Conservation (phyloP, 2,888 invertebrate genomes). For the Eristalinus aeneus region DNA sequence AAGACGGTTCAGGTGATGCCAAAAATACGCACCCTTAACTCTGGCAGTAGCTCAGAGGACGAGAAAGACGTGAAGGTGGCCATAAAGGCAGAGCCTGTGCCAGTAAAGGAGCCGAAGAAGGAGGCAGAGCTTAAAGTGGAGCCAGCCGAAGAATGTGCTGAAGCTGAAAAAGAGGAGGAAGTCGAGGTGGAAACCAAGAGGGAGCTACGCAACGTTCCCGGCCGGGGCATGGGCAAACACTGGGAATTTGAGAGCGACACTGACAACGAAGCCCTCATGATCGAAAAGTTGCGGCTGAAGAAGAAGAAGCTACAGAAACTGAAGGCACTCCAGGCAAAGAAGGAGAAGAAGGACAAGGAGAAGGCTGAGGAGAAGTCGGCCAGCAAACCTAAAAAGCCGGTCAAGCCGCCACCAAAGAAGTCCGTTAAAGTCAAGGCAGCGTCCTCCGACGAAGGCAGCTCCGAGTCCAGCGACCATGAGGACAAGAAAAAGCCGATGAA, state of each 20-base stretch:
- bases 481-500: slow-evolving; percentile 81
- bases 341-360: slow-evolving; percentile 73
- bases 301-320: slow-evolving; percentile 73
- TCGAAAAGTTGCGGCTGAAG: slow-evolving; percentile 73
- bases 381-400: slow-evolving; percentile 54
- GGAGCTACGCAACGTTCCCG: slow-evolving; percentile 87
- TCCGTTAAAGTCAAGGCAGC: slow-evolving; percentile 71
- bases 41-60: slow-evolving; percentile 81
- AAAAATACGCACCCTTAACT: slow-evolving; percentile 79
- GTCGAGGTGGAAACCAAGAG: slow-evolving; percentile 80
- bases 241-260: slow-evolving; percentile 87
- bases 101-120: slow-evolving; percentile 53
- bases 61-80: slow-evolving; percentile 75
- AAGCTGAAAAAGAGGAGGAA: slow-evolving; percentile 72
- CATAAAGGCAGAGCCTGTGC: slow-evolving; percentile 36
- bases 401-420: slow-evolving; percentile 73
- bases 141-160: slow-evolving; percentile 33
- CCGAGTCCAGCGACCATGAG: slow-evolving; percentile 82
- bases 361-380: slow-evolving; percentile 58
- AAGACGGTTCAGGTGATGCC: slow-evolving; percentile 81
- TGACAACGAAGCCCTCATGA: slow-evolving; percentile 77
- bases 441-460: slow-evolving; percentile 72
- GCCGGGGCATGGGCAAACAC: slow-evolving; percentile 90
- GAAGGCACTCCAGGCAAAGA: slow-evolving; percentile 75
- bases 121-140: slow-evolving; percentile 66